Evolutionary conservation across 2,888 invertebrate species (phyloP), one percentile per base, ranked within the genome.

Genomic region (Drepanosiphum platanoidis): DNA sequence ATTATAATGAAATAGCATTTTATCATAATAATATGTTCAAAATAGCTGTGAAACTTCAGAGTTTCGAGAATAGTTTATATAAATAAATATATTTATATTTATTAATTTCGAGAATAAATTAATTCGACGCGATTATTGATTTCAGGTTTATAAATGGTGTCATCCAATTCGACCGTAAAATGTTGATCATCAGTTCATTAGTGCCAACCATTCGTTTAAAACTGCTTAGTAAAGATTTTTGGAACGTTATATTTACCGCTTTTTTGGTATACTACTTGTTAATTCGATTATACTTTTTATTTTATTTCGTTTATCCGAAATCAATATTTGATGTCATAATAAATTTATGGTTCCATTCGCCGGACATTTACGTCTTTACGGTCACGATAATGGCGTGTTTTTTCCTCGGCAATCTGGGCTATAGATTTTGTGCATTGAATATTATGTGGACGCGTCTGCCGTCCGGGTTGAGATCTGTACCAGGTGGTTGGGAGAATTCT

Each of bases 221-320:
- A 3, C 22, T 18, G 7, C 18, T 11, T 11, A 70, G 36, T 13
- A 70, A 70, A 36, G 4, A 0, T n/a, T 4, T n/a, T 36, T 70
- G 36, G 70, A 36, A 34, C 18, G 8, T 13, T 36, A 5, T 1
- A 22, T 70, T 39, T 36, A 36, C 4, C 3, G 9, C 4, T 36
- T 36, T 70, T 70, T n/a, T 22, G 1, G 1, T 39, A 13, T 36
- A 32, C 36, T n/a, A 13, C 9, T 22, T 22, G 2, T 4, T 2
- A 8, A 9, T 36, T 9, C 34, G n/a, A n/a, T 1, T 9, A 32
- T 2, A 32, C 1, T 66, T 34, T 1, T 11, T 36, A n/a, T 3
- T 1, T 1, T 7, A 8, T 0, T 18, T 11, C 2, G n/a, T 4
- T 1, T 2, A 13, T 0, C 0, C 39, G 9, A 39, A n/a, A 3